Base-by-base conservation (phyloP, 35 echinoderm and acorn worm species). In the Stichopus chloronotus region DNA sequence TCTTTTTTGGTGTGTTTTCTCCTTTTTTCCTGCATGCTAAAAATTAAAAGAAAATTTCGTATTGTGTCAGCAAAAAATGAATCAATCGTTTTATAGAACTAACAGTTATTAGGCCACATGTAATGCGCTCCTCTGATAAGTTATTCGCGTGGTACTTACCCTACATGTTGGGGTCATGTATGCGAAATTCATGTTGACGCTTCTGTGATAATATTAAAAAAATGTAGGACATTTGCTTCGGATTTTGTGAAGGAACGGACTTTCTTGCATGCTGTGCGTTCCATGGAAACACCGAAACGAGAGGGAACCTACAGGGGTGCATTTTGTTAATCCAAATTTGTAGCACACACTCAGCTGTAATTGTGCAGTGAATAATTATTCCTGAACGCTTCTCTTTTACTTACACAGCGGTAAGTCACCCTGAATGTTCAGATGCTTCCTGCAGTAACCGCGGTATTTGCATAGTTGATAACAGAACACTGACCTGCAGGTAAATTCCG, bases 381-480 rank as follows among this genome's bases (percentile, higher is more conserved):
- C 68, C 21, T 72, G 21, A 16, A 19, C 5, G 21, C 8, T 11
- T 53, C 55, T 53, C 9, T 55, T n/a, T 83, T 54, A 21, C 4
- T 8, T 83, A 54, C 4, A 83, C 79, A 83, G 79, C 79, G 10
- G 52, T 83, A 1, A 83, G 80, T 83, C 80, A 83, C 20, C 80
- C 55, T 5, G 80, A 83, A 53, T 83, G 80, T 30, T n/a, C 19
- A 53, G 52, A 55, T 9, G 56, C 2, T 56, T 13, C 80, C 55
- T 83, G 80, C 8, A 54, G 14, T 55, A 57, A n/a, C 14, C 7
- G 55, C 17, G 80, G 80, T 6, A 53, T 9, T 19, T 83, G 80
- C 20, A 55, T 9, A 56, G 52, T 55, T 83, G 8, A 17, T 17
- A 52, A 14, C 4, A 53, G 55, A 83, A 9, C 11, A 53, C 6